Evolutionary conservation across 2,113 vertebrate species (phyloP), one percentile per base, ranked within the genome.

Genomic region (Asarcornis scutulata): DNA sequence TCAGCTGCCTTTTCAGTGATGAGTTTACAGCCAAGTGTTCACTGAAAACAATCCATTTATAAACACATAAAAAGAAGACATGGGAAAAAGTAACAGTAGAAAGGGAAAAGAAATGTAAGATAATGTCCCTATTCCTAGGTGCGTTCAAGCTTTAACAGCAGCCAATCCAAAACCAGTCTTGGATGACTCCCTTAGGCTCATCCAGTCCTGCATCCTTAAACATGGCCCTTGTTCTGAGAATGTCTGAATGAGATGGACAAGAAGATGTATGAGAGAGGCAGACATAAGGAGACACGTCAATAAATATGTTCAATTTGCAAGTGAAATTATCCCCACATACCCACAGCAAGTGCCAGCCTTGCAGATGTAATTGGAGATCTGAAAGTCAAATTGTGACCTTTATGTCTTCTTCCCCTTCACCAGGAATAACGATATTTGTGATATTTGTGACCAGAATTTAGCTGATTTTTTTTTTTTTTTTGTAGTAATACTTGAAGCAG

Each of bases 381-480:
- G 90, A 95, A 97, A 96, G 93, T 92, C 92, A 96, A 93, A 95
- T 96, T 89, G 46, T 85, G 86, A 94, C 86, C 88, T 91, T 94
- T 91, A 44, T 74, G 62, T 29, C 53, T 96, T 44, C 58, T 55
- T 90, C 50, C 15, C 44, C 25, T 88, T 92, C 74, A 64, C 58
- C 14, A 75, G 53, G 44, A 91, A 93, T 90, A 84, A 95, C 76
- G 46, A 76, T 77, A 92, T 89, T 89, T 95, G 40, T 89, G 50
- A 79, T 77, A 92, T 89, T 89, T 95, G 44, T 89, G 78, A 91
- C 83, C 27, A 80, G 74, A 92, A 92, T 93, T 82, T 69, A 92
- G 62, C 59, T 79, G 69, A 55, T n/a, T 59, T 21, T 59, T 59
- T 13, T 3, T 3, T 3, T 64, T 32, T 87, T 86, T 88, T 82